Conservation (phyloP, 2,113 vertebrate species). For the Speoplatyrhinus poulsoni region DNA sequence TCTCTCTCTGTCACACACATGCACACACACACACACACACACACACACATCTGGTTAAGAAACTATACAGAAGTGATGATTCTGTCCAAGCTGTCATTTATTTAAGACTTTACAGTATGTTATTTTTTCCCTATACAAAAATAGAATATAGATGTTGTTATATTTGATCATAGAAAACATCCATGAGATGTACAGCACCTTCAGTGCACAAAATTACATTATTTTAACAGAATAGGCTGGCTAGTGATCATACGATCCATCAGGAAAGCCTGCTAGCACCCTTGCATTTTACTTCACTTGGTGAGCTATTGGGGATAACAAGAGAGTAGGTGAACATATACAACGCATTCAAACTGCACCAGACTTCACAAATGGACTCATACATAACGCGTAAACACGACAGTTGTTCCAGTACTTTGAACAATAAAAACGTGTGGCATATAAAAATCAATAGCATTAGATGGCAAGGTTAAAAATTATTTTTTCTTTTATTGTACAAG, state of each 20-base stretch:
- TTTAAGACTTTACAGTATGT: constrained; percentile 79
- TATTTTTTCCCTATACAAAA: constrained; percentile 76
- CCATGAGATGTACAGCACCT: constrained; percentile 73
- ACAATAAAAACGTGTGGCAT: constrained; percentile 49
- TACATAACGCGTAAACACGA: constrained; percentile 52
- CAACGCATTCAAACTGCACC: constrained; percentile 57
- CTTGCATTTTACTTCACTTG: constrained; percentile 45
- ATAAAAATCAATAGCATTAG: constrained; percentile 57
- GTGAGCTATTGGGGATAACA: constrained; percentile 50
- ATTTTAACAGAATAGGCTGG: constrained; percentile 59
- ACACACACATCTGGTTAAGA: constrained; percentile 30
- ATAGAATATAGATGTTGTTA: constrained; percentile 71
- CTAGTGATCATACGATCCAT: constrained; percentile 53
- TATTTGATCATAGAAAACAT: constrained; percentile 77
- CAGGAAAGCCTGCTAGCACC: constrained; percentile 67
- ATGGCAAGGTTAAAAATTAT: constrained; percentile 32
- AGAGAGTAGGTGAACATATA: constrained; percentile 51
- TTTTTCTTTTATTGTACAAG: constrained; percentile 52
- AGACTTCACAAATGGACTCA: constrained; percentile 58
- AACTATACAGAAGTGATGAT: constrained; percentile 46
- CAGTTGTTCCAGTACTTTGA: constrained; percentile 44
- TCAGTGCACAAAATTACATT: constrained; percentile 69
- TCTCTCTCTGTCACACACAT: not conserved
- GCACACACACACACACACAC: not conserved
- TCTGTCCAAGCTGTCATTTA: constrained; percentile 76